phyloP scores from a whole-genome alignment of 2,888 invertebrate genomes.

The Patella pellucida region DNA sequence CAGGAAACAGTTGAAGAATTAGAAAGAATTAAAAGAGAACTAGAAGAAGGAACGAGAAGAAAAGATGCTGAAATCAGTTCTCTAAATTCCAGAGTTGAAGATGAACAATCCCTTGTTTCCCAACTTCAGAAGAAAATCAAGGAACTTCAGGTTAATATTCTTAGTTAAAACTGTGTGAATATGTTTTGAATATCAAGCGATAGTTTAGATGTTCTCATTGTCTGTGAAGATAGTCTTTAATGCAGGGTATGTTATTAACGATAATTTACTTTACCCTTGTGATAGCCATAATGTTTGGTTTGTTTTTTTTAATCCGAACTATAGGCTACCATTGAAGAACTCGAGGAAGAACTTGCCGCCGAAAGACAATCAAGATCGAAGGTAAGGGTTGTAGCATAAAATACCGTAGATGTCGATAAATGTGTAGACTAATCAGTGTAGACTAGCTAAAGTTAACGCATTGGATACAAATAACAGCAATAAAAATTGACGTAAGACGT shows the following conservation, averaged over 20 bases:
- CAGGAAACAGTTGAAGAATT: conserved; percentile 65
- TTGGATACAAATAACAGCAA: no score
- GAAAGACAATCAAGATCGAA: conserved; percentile 95
- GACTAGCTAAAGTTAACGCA: no score
- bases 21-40: conserved; percentile 57
- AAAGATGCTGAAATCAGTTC: conserved; percentile 3
- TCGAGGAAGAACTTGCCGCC: conserved; percentile 98
- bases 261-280: no score
- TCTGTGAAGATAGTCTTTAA: no score
- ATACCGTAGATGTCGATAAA: no score
- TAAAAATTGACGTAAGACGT: no score
- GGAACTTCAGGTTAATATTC: not conserved
- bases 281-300: no score
- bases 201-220: no score
- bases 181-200: no score
- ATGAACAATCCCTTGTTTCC: not conserved
- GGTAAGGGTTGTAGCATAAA: conserved; percentile 73
- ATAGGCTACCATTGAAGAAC: conserved; percentile 90
- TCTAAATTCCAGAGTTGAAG: not conserved
- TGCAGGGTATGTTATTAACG: no score
- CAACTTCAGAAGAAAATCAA: conserved; percentile 1
- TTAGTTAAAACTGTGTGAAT: no score
- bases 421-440: no score
- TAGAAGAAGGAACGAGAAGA: conserved; percentile 56
- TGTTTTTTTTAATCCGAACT: not conserved